Conservation (phyloP, 1,140 invertebrate genomes). For the Oedothorax gibbosus region DNA sequence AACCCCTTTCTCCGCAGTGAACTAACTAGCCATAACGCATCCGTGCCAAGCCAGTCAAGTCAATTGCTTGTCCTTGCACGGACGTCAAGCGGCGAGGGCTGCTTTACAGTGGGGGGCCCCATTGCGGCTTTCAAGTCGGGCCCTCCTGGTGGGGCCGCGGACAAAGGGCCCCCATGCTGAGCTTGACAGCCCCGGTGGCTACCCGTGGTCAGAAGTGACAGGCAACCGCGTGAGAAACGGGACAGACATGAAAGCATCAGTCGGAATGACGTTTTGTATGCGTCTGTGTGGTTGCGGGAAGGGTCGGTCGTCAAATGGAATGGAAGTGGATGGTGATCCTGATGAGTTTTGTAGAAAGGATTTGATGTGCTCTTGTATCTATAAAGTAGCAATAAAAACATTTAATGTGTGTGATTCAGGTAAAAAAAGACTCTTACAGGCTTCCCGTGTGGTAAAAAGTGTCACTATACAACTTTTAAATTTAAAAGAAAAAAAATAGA, state of each 20-base stretch:
- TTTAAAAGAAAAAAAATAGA: too few relatives aligned
- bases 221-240: constrained; percentile 58
- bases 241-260: constrained; percentile 49
- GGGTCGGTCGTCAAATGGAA: constrained; percentile 16
- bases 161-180: constrained; percentile 45
- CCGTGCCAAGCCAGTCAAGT: constrained; percentile 14
- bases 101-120: constrained; percentile 28
- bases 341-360: background rate
- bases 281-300: background rate
- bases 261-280: constrained; percentile 40
- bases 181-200: constrained; percentile 49
- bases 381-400: too few relatives aligned
- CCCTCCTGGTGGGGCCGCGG: constrained; percentile 4
- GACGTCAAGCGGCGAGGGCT: constrained; percentile 27
- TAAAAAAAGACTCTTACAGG: too few relatives aligned
- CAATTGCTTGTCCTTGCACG: constrained; percentile 50
- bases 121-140: constrained; percentile 20
- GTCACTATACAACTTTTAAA: too few relatives aligned
- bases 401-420: too few relatives aligned
- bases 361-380: too few relatives aligned
- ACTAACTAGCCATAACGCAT: constrained; percentile 28
- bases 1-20: background rate
- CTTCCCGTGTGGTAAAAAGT: too few relatives aligned
- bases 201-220: constrained; percentile 56
- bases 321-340: background rate